phyloP scores from a whole-genome alignment of 2,113 vertebrate genomes.

The Elephantulus edwardii region DNA sequence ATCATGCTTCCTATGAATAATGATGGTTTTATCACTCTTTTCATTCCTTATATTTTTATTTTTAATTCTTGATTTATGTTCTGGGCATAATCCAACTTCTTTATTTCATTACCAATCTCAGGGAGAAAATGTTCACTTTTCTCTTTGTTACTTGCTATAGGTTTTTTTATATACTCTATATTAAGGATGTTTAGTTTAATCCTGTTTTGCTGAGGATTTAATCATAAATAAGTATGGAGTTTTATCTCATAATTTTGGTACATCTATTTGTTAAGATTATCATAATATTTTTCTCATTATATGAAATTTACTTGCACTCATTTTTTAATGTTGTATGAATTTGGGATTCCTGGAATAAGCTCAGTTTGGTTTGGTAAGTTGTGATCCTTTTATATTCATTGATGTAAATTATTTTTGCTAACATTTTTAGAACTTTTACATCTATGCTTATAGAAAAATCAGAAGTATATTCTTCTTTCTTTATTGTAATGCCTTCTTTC shows the following conservation, averaged over 20 bases:
- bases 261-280: not conserved
- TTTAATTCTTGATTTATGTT: not conserved
- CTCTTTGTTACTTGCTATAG: not conserved
- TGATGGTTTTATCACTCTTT: not conserved
- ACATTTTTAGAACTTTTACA: conserved; percentile 3
- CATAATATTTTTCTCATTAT: not conserved
- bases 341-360: not conserved
- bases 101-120: conserved; percentile 1
- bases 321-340: not conserved
- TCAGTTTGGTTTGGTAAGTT: conserved; percentile 27
- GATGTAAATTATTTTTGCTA: not conserved
- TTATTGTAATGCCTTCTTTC: not conserved
- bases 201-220: not conserved
- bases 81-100: too few species aligned
- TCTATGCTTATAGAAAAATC: not conserved
- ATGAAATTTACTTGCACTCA: not conserved
- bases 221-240: not conserved
- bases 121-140: not conserved
- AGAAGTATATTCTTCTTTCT: not conserved
- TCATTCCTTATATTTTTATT: not conserved
- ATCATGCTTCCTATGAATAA: not conserved
- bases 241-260: not conserved
- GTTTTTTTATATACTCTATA: not conserved
- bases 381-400: not conserved
- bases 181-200: not conserved